A percentile compares a stretch with the other conserved stretches of the same genome.
These are phyloP conservation scores for Blennius ocellaris DNA, from an alignment of 2,113 vertebrate genomes.

Conservation along the genomic window DNA sequence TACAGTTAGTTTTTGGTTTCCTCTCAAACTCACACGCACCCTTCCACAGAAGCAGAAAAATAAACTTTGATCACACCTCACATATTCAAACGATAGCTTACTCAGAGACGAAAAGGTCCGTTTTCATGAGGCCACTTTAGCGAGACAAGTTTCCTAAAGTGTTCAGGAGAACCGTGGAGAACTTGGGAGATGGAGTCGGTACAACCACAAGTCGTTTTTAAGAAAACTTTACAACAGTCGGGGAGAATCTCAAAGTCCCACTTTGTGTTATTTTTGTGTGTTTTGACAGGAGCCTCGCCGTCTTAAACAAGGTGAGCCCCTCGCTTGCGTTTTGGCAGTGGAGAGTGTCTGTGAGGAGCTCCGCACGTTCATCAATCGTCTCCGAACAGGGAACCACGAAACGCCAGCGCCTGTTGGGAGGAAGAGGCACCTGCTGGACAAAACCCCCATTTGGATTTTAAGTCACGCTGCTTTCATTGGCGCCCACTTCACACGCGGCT, in stretches of 20 bases:
- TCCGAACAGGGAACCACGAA: constrained; percentile 22
- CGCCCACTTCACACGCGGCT: constrained; percentile 76
- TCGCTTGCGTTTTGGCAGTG: constrained; percentile 2
- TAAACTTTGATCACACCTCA: neutral
- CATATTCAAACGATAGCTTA: constrained; percentile 25
- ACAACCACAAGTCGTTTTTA: constrained; percentile 12
- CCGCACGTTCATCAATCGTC: neutral
- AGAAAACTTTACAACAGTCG: constrained; percentile 24
- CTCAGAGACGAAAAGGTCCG: constrained; percentile 28
- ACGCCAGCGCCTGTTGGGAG: neutral
- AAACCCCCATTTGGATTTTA: constrained; percentile 40
- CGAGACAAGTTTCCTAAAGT: constrained; percentile 14
- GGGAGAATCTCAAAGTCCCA: constrained; percentile 12
- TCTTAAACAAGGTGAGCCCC: neutral
- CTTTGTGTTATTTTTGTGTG: neutral
- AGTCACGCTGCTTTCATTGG: constrained; percentile 76
- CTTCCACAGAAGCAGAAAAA: constrained; percentile 6
- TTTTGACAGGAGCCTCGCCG: constrained; percentile 16
- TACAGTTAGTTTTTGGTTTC: constrained; percentile 3
- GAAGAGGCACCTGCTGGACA: constrained; percentile 31
- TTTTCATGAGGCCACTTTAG: constrained; percentile 41
- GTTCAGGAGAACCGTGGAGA: neutral
- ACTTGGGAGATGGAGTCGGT: neutral
- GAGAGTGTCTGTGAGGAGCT: too few relatives aligned
- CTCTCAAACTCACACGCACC: neutral